Conservation (phyloP, 2,888 invertebrate species). For the Smittia sp. region DNA sequence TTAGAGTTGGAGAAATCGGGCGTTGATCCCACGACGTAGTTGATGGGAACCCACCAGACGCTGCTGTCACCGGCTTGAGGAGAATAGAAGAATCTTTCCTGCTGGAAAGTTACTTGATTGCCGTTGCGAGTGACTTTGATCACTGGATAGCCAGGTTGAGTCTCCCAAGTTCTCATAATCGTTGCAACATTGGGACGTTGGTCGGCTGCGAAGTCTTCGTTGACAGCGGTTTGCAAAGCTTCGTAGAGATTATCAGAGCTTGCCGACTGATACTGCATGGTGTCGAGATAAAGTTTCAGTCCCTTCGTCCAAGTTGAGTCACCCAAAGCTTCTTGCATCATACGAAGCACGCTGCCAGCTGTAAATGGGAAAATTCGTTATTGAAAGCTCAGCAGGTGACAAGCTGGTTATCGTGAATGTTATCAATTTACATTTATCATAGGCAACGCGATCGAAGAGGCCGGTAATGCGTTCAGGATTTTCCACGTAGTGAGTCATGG, state of each 20-base stretch:
- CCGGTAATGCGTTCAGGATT: constrained; percentile 79
- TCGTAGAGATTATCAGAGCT: constrained; percentile 51
- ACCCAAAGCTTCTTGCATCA: constrained; percentile 27
- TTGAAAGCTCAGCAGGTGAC: background rate
- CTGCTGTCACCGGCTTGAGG: background rate
- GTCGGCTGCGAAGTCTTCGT: constrained; percentile 37
- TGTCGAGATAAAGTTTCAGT: background rate
- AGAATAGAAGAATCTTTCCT: constrained; percentile 30
- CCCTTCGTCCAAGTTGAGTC: constrained; percentile 9
- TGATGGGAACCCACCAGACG: constrained; percentile 50
- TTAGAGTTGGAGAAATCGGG: constrained; percentile 44
- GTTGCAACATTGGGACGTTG: constrained; percentile 49
- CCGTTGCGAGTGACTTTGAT: constrained; percentile 53
- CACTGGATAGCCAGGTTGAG: constrained; percentile 61
- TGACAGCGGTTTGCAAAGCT: constrained; percentile 47
- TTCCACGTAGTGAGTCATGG: constrained; percentile 76
- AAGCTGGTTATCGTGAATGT: too few relatives aligned
- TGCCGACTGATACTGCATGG: constrained; percentile 51
- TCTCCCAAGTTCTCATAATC: constrained; percentile 62
- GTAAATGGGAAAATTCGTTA: too few relatives aligned
- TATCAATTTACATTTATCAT: constrained; percentile 84
- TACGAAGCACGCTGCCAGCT: constrained; percentile 33
- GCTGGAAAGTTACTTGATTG: constrained; percentile 37
- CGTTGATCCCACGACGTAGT: constrained; percentile 47
- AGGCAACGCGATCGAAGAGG: constrained; percentile 82